These are phyloP conservation scores for Chaenogobius annularis DNA, from an alignment of 2,113 vertebrate genomes.

Conservation along the genomic window DNA sequence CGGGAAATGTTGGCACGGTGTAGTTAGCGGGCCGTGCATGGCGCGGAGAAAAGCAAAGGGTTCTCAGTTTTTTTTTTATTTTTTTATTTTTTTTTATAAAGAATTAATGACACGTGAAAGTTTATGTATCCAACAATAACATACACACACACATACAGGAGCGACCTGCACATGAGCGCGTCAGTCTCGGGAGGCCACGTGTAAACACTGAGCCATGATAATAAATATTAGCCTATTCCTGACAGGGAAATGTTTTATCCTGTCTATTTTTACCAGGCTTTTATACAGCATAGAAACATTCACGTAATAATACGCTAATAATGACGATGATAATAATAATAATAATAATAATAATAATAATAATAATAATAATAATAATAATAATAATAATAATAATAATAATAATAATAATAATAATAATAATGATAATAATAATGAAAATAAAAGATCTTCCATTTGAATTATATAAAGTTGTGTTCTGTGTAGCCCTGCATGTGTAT, in stretches of 20 bases:
- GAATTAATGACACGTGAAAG: background rate
- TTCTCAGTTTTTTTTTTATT: background rate
- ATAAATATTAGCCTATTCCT: too few relatives aligned
- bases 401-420: too few relatives aligned
- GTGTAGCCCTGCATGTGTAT: too few relatives aligned
- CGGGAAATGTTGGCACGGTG: conserved; percentile 36
- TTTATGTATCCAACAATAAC: background rate
- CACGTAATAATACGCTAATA: too few relatives aligned
- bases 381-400: too few relatives aligned
- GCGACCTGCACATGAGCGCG: background rate
- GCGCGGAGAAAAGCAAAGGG: conserved; percentile 21
- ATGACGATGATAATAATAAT: background rate
- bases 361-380: background rate
- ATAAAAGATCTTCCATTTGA: too few relatives aligned
- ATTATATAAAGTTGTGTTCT: background rate
- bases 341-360: background rate
- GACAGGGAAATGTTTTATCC: too few relatives aligned
- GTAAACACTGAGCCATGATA: too few relatives aligned
- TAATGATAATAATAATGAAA: too few relatives aligned
- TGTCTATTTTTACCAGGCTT: too few relatives aligned
- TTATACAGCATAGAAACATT: too few relatives aligned
- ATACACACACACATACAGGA: background rate
- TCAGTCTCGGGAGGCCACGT: background rate
- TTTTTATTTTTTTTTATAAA: background rate
- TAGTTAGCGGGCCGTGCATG: conserved; percentile 41